Base-by-base conservation (phyloP, 92 coral and sea anemone species). In the Umimayanthus kanabou region DNA sequence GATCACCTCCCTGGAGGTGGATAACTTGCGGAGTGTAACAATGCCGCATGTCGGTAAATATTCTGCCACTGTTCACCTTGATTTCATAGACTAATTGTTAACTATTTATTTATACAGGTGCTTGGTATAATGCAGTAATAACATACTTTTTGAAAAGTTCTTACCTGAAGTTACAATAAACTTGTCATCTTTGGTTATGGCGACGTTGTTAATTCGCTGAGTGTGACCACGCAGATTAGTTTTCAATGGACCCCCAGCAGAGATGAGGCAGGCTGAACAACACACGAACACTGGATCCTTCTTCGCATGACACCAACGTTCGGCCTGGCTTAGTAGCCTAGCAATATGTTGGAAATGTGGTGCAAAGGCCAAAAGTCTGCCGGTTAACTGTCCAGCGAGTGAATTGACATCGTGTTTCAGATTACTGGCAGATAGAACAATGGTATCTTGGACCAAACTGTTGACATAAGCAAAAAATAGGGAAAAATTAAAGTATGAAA, bases 191-290 rank as follows among this genome's bases (percentile, higher is more conserved):
- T 85, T 89, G 80, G 98, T 95, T 78, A 91, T 89, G 40, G 75
- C 88, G 26, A 93, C 80, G 50, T 89, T 89, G 85, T 93, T 93
- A n/a, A 95, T 91, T 85, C 98, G 82, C 74, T 91, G 93, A 47
- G 91, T 89, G 88, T 95, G 98, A 74, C 98, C 98, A 0, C 96
- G 94, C 29, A 95, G 93, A 79, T 95, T 95, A 33, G 98, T 95
- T 39, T 85, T 93, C 76, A 95, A 88, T 16, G 98, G 98, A 72
- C 96, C 98, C 5, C 94, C 98, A 43, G 98, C 94, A 20, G 98
- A 93, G 74, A 95, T 91, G 5, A 95, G 93, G 20, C 96, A 95
- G 2, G 98, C 89, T n/a, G 94, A 86, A 84, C 90, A 85, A 26
- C 96, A 95, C 66, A 91, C 85, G 30, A 95, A 89, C 57, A 93